A percentile compares a stretch with the other conserved stretches of the same genome.
These are phyloP conservation scores for Danaus chrysippus DNA, from an alignment of 2,888 invertebrate genomes.

Conservation along the genomic window DNA sequence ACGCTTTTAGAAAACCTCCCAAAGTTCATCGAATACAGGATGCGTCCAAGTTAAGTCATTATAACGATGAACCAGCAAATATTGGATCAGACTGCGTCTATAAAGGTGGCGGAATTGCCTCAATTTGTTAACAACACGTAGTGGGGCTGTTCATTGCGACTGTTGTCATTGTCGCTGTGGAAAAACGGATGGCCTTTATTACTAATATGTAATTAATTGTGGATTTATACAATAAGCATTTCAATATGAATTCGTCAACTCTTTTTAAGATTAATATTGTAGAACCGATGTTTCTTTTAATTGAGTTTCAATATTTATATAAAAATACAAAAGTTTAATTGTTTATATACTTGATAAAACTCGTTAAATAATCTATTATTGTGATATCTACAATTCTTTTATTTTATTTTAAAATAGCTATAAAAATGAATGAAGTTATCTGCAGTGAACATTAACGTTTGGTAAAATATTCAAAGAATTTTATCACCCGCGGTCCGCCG, in stretches of 20 bases:
- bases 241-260: background rate
- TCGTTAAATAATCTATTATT: no score
- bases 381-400: no score
- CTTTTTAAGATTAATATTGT: background rate
- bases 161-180: conserved; percentile 39
- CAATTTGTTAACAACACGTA: conserved; percentile 63
- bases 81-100: conserved; percentile 54
- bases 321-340: background rate
- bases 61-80: conserved; percentile 52
- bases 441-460: no score
- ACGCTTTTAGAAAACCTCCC: background rate
- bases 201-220: conserved; percentile 15
- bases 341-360: background rate
- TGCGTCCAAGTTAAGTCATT: conserved; percentile 36
- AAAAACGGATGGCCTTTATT: conserved; percentile 32
- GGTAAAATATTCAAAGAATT: conserved; percentile 21
- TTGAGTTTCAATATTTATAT: background rate
- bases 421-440: no score
- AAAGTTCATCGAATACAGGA: conserved; percentile 11
- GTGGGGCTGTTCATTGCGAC: conserved; percentile 36
- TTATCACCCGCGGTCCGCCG: conserved; percentile 21
- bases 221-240: background rate
- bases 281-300: background rate
- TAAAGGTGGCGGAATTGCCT: conserved; percentile 60
- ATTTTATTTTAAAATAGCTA: no score